A percentile compares a stretch with the other conserved stretches of the same genome.
Conservation (phyloP, 2,888 invertebrate genomes). For the Sepioteuthis lessoniana region DNA sequence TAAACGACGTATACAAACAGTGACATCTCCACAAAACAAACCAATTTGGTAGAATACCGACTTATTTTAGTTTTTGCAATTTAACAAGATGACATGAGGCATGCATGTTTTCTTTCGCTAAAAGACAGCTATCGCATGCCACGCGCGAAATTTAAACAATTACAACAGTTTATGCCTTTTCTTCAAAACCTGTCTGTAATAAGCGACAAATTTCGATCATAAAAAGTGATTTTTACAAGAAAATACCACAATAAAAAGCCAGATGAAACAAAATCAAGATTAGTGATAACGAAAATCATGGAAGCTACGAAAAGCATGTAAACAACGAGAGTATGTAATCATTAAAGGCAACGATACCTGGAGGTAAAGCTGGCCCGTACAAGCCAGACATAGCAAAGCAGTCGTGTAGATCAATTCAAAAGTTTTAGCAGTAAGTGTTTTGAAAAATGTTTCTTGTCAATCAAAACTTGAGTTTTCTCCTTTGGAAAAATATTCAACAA, state of each 20-base stretch:
- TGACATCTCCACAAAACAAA: too few relatives aligned
- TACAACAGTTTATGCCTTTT: neutral
- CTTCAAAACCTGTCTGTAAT: neutral
- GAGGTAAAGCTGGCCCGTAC: conserved; percentile 64
- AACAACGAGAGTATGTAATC: neutral
- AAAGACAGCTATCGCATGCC: neutral
- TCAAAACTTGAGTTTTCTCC: neutral
- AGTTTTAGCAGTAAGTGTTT: neutral
- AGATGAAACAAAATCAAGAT: neutral
- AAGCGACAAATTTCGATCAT: neutral
- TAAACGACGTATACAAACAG: too few relatives aligned
- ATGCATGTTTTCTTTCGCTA: neutral
- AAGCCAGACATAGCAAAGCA: conserved; percentile 37
- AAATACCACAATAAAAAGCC: neutral
- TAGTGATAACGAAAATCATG: neutral
- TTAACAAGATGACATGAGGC: neutral
- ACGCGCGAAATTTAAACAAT: neutral
- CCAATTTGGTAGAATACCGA: too few relatives aligned
- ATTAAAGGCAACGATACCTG: conserved; percentile 54
- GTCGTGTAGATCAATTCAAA: neutral
- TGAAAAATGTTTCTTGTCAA: neutral
- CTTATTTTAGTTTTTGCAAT: too few relatives aligned
- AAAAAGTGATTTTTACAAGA: neutral
- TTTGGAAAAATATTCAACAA: conserved; percentile 8
- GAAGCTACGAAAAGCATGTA: neutral